These are phyloP conservation scores for Salvator merianae DNA, from an alignment of 2,113 vertebrate genomes.

Conservation along the genomic window DNA sequence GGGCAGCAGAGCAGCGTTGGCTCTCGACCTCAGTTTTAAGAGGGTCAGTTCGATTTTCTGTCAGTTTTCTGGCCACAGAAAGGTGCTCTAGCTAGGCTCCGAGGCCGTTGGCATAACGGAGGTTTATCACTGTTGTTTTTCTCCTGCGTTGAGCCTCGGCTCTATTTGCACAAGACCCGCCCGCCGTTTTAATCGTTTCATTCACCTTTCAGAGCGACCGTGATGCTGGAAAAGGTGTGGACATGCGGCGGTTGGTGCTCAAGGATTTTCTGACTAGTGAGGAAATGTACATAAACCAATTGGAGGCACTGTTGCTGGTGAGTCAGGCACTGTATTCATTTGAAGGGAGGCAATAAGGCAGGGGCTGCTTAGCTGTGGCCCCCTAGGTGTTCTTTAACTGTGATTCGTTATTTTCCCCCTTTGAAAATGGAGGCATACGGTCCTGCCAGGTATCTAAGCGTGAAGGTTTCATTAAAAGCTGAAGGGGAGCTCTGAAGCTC, in stretches of 20 bases:
- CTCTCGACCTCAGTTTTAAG: too few species aligned
- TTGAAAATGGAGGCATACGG: too few species aligned
- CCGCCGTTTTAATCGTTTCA: background rate
- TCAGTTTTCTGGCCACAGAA: too few species aligned
- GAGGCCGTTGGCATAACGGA: too few species aligned
- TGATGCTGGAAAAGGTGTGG: constrained; percentile 91
- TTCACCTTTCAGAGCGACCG: constrained; percentile 77
- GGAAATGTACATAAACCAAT: constrained; percentile 98
- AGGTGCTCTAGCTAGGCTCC: too few species aligned
- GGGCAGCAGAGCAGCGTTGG: too few species aligned
- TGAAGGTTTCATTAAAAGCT: too few species aligned
- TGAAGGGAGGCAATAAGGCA: background rate
- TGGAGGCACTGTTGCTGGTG: constrained; percentile 94
- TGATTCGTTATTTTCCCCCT: too few species aligned
- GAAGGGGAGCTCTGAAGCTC: too few species aligned
- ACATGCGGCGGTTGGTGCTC: constrained; percentile 97
- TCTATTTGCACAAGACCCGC: background rate
- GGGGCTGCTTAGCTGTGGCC: background rate
- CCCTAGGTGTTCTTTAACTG: too few species aligned
- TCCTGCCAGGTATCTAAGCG: too few species aligned
- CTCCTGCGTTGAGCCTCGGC: background rate
- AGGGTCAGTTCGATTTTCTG: too few species aligned
- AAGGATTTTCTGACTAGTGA: constrained; percentile 95
- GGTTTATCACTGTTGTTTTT: background rate
- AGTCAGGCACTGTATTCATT: constrained; percentile 53